Base-by-base conservation (phyloP, 2,797 vertebrate species). In the Eulemur rubriventer region DNA sequence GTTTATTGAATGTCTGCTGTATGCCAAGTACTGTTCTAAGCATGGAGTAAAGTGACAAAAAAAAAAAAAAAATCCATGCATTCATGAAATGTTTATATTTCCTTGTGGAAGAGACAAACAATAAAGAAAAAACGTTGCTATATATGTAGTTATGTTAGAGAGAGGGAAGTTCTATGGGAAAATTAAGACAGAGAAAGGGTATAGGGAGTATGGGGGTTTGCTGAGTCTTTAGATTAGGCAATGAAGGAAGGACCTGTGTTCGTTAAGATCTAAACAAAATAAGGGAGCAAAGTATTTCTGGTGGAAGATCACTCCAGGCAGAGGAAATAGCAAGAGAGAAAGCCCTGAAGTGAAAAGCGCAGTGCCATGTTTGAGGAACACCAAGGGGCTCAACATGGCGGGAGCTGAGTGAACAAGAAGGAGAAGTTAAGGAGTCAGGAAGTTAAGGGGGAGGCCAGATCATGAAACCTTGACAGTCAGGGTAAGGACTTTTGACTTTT, bases 191-290 rank as follows among this genome's bases (percentile, higher is more conserved):
- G 48, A 75, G 22, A 69, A 89, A n/a, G 3, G 16, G 18, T 16
- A 48, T 1, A 9, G 8, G 6, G n/a, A 52, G 6, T 13, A 33
- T 22, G 6, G 24, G 3, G 26, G 2, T 4, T 41, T 75, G 7
- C n/a, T 59, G 26, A 22, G 57, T 61, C 72, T 95, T 41, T 48
- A 59, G 50, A n/a, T 43, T 24, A 43, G 28, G 33, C 24, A 2
- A 17, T 14, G 67, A 89, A 61, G 13, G 73, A 48, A 67, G 30
- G 13, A 18, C 24, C 3, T 35, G 10, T n/a, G 20, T 20, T 43
- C 14, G 2, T 10, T 28, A 63, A 85, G 20, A 79, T 28, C 52
- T 59, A 50, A 50, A 55, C 26, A 52, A 75, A 52, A 4, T 13
- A 14, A 84, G 6, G 2, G 46, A 80, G 17, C 10, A 30, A 63